These are phyloP conservation scores for Octopus sinensis DNA, from an alignment of 1,140 invertebrate species.

Conservation along the genomic window DNA sequence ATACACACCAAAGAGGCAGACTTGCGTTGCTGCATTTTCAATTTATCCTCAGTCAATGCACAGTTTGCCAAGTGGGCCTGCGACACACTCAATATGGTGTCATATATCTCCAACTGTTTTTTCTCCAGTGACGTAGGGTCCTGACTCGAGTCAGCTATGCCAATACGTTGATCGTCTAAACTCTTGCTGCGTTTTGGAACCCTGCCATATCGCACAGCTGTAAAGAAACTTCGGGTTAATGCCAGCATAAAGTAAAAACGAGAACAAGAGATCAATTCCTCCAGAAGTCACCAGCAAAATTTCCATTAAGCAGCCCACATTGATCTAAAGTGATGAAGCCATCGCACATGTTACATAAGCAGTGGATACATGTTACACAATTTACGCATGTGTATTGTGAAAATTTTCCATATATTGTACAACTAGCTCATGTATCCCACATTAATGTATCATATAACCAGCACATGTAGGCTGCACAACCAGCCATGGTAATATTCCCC, in stretches of 20 bases:
- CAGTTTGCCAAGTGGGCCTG: slow-evolving; percentile 88
- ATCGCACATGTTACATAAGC: too few relatives aligned
- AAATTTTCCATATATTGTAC: too few relatives aligned
- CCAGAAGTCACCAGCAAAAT: too few relatives aligned
- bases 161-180: slow-evolving; percentile 61
- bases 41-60: slow-evolving; percentile 83
- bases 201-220: slow-evolving; percentile 92
- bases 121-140: slow-evolving; percentile 53
- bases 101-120: slow-evolving; percentile 70
- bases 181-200: slow-evolving; percentile 90
- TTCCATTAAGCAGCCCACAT: too few relatives aligned
- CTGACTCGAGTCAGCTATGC: slow-evolving; percentile 42
- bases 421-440: too few relatives aligned
- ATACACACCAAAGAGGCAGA: slow-evolving; percentile 68
- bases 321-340: too few relatives aligned
- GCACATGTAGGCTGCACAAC: too few relatives aligned
- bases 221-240: slow-evolving; percentile 16
- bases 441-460: too few relatives aligned
- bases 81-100: slow-evolving; percentile 81
- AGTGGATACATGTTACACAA: too few relatives aligned
- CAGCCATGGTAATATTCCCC: too few relatives aligned
- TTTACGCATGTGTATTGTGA: too few relatives aligned
- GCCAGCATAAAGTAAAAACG: not conserved
- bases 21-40: slow-evolving; percentile 69
- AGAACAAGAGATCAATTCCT: not conserved